These are phyloP conservation scores for Pseudorhiza aurosa DNA, from an alignment of 30 jellyfish, hydroid and myxozoan species.

Conservation along the genomic window DNA sequence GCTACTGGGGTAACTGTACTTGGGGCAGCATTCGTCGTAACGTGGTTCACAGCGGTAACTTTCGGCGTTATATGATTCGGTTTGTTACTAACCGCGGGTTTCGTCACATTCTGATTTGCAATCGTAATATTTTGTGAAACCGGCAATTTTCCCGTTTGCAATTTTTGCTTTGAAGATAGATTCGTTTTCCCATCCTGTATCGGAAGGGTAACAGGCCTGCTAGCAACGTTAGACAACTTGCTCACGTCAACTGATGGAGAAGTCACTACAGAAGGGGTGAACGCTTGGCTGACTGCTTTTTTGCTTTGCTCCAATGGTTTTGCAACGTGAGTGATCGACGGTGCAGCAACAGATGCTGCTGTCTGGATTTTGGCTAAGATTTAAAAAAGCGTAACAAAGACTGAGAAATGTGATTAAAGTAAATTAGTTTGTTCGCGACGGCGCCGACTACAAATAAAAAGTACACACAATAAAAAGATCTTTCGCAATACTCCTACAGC, in stretches of 20 bases:
- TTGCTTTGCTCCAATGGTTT: conserved; percentile 1
- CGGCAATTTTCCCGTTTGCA: conserved; percentile 20
- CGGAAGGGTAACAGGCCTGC: conserved; percentile 28
- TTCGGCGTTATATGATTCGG: neutral
- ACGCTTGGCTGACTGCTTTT: too few relatives aligned
- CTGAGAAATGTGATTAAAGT: too few relatives aligned
- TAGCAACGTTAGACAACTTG: neutral
- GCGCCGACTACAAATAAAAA: too few relatives aligned
- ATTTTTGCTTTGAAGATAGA: conserved; percentile 15
- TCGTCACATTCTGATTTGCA: conserved; percentile 6
- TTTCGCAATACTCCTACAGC: too few relatives aligned
- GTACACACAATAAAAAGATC: too few relatives aligned
- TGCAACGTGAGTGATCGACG: too few relatives aligned
- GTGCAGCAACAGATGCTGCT: neutral
- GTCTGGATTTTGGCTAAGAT: neutral
- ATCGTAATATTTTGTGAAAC: neutral
- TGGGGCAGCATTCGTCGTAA: conserved; percentile 13
- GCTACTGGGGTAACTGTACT: neutral
- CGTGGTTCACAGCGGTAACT: conserved; percentile 1
- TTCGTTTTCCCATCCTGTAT: conserved; percentile 32
- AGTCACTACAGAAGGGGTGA: neutral
- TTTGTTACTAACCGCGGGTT: neutral
- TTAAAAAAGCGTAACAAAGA: too few relatives aligned
- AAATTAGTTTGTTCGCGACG: too few relatives aligned
- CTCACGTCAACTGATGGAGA: conserved; percentile 6